Conservation (phyloP, 2,888 invertebrate genomes). For the Ormyrus pomaceus region DNA sequence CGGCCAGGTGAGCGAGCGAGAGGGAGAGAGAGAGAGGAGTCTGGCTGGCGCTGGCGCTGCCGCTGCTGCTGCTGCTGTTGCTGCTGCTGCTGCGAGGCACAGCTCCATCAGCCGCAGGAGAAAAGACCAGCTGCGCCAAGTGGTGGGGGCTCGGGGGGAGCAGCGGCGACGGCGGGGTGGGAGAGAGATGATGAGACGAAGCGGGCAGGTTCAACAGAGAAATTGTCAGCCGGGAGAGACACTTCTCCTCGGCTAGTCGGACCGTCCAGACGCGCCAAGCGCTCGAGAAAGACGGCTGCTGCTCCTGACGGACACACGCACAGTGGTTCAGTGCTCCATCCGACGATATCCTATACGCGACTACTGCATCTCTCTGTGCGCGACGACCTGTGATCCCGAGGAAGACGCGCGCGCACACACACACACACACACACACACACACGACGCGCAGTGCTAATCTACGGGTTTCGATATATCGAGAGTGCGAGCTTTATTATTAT, state of each 20-base stretch:
- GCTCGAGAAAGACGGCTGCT: neutral
- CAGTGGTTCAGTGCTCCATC: neutral
- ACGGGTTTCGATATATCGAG: too few species aligned
- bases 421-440: too few species aligned
- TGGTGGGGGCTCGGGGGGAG: neutral
- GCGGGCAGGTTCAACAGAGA: constrained; percentile 48
- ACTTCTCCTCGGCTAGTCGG: constrained; percentile 54
- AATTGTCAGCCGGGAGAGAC: constrained; percentile 47
- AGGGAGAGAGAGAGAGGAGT: too few species aligned
- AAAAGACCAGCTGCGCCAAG: neutral
- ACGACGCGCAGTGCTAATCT: too few species aligned
- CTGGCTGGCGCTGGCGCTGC: neutral
- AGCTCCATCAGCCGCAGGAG: neutral
- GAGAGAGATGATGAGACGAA: constrained; percentile 54
- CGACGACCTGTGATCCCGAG: too few species aligned
- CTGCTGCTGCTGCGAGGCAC: neutral
- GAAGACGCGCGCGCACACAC: too few species aligned
- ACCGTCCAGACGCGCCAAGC: constrained; percentile 21
- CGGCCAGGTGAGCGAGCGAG: neutral
- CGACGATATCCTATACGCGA: too few species aligned
- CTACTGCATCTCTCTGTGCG: too few species aligned
- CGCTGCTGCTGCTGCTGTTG: neutral
- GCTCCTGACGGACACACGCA: neutral
- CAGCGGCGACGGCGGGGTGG: neutral
- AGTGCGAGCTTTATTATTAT: too few species aligned